Evolutionary conservation across 2,888 invertebrate genomes (phyloP), one percentile per base, ranked within the genome.

Genomic region (Dichetophora obliterata): DNA sequence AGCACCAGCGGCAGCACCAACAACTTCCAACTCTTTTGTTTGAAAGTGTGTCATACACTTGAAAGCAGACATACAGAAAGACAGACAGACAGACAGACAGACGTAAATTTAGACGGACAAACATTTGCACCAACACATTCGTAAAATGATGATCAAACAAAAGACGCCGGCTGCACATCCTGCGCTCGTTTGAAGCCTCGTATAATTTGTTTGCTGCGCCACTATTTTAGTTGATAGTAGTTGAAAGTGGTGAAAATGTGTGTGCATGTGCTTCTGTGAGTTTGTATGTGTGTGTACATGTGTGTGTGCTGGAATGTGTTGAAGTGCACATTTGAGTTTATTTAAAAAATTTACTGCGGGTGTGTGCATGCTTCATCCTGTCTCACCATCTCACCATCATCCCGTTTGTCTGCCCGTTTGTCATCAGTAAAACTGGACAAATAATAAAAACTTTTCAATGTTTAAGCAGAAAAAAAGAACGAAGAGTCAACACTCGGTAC

Each of bases 331-430:
- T 70, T 34, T 27, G 31, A 34, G 54, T 70, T 70, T 54, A 34
- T 54, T 70, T 70, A 2, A 70, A 70, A 70, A 48, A 19, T 57
- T 27, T 70, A 24, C n/a, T 70, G 70, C 54, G 37, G 70, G 70
- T 34, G 68, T 68, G 27, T 66, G 43, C 48, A 19, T 68, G 16
- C 48, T 22, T 1, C 8, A 5, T 34, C 14, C 37, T 63, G 31
- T 31, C 54, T 6, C 11, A n/a, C n/a, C n/a, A n/a, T 34, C 24
- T 34, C 24, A 27, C 19, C 22, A 37, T 68, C 48, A 43, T 19
- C 11, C 52, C 16, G 50, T 50, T 6, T 50, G 14, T 27, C 69
- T 27, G 24, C 24, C 1, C 24, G 59, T 59, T 27, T 59, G 27
- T 52, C 27, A 50, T 14, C 50, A 27, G 27, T 14, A n/a, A 19